phyloP scores from a whole-genome alignment of 2,113 vertebrate genomes.

The Cathartes aura region DNA sequence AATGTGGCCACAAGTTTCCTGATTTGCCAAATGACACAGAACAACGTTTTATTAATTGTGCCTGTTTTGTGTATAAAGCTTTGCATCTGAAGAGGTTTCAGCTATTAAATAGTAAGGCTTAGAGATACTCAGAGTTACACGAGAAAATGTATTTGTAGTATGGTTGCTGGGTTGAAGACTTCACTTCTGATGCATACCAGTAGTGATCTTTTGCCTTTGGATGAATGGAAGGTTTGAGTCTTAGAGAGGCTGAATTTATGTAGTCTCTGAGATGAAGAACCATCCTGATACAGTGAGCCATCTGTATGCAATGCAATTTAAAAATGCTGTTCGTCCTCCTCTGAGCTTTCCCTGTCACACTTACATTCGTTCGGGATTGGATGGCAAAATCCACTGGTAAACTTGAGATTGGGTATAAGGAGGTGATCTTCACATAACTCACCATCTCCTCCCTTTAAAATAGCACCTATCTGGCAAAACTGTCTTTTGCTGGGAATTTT shows the following conservation, averaged over 20 bases:
- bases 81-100: neutral
- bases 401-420: neutral
- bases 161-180: neutral
- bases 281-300: neutral
- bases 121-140: neutral
- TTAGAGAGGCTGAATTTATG: neutral
- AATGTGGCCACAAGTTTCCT: constrained; percentile 16
- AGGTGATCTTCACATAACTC: neutral
- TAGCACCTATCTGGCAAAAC: neutral
- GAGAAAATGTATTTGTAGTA: neutral
- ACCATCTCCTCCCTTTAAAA: neutral
- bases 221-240: neutral
- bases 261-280: neutral
- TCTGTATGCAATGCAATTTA: neutral
- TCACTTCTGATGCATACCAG: neutral
- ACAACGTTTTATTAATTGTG: constrained; percentile 23
- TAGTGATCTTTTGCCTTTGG: neutral
- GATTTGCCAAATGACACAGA: constrained; percentile 35
- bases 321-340: neutral
- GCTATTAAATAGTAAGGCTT: neutral
- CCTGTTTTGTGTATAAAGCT: constrained; percentile 19
- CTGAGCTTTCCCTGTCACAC: accelerated
- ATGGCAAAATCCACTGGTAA: neutral
- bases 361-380: neutral
- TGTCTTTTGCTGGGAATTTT: neutral